Conservation (phyloP, 2,888 invertebrate species). For the Bhutanitis thaidina region DNA sequence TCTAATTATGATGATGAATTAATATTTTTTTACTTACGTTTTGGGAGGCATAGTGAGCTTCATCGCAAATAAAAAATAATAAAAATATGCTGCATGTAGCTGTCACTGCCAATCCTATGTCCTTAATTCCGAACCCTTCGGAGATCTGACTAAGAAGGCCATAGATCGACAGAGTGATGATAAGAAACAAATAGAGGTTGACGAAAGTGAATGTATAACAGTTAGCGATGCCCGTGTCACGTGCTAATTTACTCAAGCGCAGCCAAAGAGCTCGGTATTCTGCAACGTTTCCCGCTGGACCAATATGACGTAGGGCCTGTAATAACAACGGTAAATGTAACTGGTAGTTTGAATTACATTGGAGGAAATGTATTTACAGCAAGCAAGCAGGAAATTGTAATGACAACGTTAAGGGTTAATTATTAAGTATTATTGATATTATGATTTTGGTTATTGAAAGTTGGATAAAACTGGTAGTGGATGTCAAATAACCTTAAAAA, state of each 20-base stretch:
- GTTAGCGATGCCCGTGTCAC: conserved; percentile 83
- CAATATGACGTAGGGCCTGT: conserved; percentile 83
- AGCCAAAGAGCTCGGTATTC: conserved; percentile 86
- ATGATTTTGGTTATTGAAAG: too few relatives aligned
- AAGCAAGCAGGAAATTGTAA: too few relatives aligned
- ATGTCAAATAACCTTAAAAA: too few relatives aligned
- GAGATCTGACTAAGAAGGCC: conserved; percentile 86
- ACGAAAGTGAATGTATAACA: conserved; percentile 85
- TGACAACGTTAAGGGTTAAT: too few relatives aligned
- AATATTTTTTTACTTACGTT: conserved; percentile 66
- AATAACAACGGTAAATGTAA: too few relatives aligned
- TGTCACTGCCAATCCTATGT: conserved; percentile 84
- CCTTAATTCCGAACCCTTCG: conserved; percentile 85
- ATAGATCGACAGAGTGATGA: conserved; percentile 87
- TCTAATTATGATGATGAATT: too few relatives aligned
- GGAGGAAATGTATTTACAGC: too few relatives aligned
- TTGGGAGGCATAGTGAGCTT: conserved; percentile 86
- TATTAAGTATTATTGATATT: too few relatives aligned
- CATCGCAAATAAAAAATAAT: conserved; percentile 86
- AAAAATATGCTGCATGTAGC: conserved; percentile 83
- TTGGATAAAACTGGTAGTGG: too few relatives aligned
- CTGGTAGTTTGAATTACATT: too few relatives aligned
- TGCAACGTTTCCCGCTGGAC: conserved; percentile 84
- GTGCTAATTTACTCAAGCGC: conserved; percentile 83
- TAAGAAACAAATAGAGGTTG: conserved; percentile 84